These are phyloP conservation scores for Catharus fuscescens DNA, from an alignment of 2,113 vertebrate genomes.

Conservation along the genomic window DNA sequence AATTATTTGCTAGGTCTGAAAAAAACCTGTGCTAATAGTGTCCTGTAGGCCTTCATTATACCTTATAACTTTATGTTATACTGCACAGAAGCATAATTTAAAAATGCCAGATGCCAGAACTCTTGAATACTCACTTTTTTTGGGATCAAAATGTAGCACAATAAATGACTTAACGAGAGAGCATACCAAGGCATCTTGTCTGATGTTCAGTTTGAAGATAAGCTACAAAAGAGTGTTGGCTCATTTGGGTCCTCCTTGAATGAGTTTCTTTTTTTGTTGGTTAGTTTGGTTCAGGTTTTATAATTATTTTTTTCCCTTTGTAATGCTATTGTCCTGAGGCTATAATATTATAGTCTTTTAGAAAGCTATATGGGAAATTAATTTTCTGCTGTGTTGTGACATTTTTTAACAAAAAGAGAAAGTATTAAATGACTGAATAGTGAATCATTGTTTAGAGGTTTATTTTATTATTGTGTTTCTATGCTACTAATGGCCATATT, in stretches of 20 bases:
- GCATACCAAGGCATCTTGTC: not conserved
- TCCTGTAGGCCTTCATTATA: constrained; percentile 58
- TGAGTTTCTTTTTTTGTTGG: not conserved
- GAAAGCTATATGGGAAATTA: not conserved
- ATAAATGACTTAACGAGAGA: not conserved
- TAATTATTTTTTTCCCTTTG: not conserved
- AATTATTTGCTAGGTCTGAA: not conserved
- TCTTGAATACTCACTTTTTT: not conserved
- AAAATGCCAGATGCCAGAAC: constrained; percentile 3
- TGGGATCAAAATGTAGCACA: not conserved
- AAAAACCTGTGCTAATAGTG: constrained; percentile 11
- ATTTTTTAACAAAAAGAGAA: not conserved
- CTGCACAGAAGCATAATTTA: not conserved
- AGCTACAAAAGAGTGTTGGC: not conserved
- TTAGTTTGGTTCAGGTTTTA: not conserved
- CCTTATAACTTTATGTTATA: constrained; percentile 8
- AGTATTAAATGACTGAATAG: not conserved
- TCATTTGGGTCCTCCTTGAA: not conserved
- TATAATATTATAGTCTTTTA: not conserved
- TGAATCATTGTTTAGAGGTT: not conserved
- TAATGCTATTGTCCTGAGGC: not conserved
- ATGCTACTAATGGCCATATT: not conserved
- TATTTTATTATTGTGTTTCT: not conserved
- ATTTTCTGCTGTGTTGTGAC: not conserved
- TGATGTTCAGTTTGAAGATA: not conserved